Evolutionary conservation across 2,797 vertebrate species (phyloP).

Genomic region (Chaetodon trifasciatus): DNA sequence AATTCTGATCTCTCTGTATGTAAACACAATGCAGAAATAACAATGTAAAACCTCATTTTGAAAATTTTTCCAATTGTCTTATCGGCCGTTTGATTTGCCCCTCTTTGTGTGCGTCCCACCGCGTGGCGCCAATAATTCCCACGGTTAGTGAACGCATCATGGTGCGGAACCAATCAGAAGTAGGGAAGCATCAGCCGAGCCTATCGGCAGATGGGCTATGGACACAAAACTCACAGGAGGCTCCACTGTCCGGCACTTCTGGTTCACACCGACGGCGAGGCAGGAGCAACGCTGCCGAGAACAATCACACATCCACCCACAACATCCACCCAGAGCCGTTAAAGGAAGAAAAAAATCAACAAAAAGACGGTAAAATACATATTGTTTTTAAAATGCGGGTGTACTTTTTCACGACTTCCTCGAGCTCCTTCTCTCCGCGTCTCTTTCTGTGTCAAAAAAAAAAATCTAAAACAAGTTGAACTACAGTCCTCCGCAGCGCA

Average conservation of each 20-base stretch:
- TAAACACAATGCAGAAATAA: background rate
- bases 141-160: conserved; percentile 49
- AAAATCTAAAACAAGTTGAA: conserved; percentile 38
- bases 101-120: background rate
- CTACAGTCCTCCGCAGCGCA: background rate
- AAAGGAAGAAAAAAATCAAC: background rate
- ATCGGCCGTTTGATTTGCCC: background rate
- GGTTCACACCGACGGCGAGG: background rate
- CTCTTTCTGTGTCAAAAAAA: background rate
- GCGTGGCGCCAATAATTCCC: background rate
- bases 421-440: background rate
- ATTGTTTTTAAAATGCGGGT: background rate
- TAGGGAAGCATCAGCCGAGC: conserved; percentile 73
- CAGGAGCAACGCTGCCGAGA: background rate
- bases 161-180: conserved; percentile 79
- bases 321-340: background rate
- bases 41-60: background rate
- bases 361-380: conserved; percentile 46
- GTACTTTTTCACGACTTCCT: background rate
- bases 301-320: background rate
- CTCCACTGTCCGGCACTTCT: background rate
- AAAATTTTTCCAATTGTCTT: too few relatives aligned
- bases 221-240: conserved; percentile 69
- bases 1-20: background rate
- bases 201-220: conserved; percentile 78